A percentile compares a stretch with the other conserved stretches of the same genome.
Conservation (phyloP, 2,113 vertebrate genomes). For the Dascyllus trimaculatus region DNA sequence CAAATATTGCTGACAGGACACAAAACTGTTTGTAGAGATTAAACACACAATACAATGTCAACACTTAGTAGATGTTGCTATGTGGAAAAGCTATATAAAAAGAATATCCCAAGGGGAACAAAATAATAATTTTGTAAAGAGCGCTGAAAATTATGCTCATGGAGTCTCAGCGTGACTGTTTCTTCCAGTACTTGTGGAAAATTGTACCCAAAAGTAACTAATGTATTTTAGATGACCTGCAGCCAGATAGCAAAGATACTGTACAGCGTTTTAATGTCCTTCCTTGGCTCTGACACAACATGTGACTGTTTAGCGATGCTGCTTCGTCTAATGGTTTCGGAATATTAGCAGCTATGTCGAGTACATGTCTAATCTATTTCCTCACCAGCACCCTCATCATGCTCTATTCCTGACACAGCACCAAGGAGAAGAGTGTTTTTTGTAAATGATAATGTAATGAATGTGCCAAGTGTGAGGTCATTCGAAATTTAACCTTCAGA, state of each 20-base stretch:
- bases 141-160: not conserved
- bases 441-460: not conserved
- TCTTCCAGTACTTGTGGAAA: conserved; percentile 16
- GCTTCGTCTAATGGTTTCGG: not conserved
- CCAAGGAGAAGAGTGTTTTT: not conserved
- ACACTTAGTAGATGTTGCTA: not conserved
- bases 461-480: not conserved
- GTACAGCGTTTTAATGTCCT: too few relatives aligned
- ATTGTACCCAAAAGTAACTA: conserved; percentile 5
- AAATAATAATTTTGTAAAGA: not conserved
- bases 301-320: not conserved
- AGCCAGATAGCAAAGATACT: too few relatives aligned
- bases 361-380: not conserved
- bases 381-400: not conserved
- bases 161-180: not conserved
- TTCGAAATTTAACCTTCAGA: not conserved
- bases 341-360: conserved; percentile 4
- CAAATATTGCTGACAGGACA: not conserved
- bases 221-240: conserved; percentile 5
- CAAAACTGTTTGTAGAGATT: not conserved
- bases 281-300: not conserved
- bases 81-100: not conserved
- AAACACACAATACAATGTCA: not conserved
- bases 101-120: not conserved
- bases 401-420: not conserved